Evolutionary conservation across 2,888 invertebrate species (phyloP).

Genomic region (Zygogramma bicolorata): DNA sequence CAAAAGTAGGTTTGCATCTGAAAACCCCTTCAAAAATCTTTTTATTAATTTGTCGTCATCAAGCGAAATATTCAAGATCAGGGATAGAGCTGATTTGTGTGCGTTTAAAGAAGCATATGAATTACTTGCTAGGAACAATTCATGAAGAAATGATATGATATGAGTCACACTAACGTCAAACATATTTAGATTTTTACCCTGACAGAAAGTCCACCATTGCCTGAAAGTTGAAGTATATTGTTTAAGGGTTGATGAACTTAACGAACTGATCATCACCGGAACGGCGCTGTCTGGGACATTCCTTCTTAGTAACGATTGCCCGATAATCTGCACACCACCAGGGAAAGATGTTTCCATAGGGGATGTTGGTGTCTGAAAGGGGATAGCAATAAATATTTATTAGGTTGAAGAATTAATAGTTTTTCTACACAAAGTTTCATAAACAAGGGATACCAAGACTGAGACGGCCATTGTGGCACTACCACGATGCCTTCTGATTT

Average conservation of each 20-base stretch:
- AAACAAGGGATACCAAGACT: conserved; percentile 12
- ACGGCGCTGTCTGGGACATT: neutral
- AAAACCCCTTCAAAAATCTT: neutral
- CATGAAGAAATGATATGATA: neutral
- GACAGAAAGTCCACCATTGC: neutral
- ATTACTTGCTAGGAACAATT: no score
- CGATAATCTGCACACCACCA: conserved; percentile 53
- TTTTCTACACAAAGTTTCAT: neutral
- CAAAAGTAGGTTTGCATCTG: no score
- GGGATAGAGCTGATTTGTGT: neutral
- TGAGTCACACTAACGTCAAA: neutral
- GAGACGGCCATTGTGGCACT: conserved; percentile 6
- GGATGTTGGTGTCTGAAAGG: conserved; percentile 50
- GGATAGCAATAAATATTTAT: conserved; percentile 38
- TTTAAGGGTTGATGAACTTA: neutral
- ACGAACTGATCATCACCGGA: neutral
- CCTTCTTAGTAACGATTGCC: conserved; percentile 30
- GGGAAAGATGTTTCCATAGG: conserved; percentile 45
- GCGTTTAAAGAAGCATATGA: neutral
- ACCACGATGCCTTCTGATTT: conserved; percentile 11
- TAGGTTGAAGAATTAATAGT: conserved; percentile 3
- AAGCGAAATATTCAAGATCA: neutral
- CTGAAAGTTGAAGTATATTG: neutral
- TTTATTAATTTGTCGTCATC: neutral
- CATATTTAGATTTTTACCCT: neutral